Evolutionary conservation across 2,888 invertebrate genomes (phyloP), one percentile per base, ranked within the genome.

Genomic region (Exocentrus adspersus): DNA sequence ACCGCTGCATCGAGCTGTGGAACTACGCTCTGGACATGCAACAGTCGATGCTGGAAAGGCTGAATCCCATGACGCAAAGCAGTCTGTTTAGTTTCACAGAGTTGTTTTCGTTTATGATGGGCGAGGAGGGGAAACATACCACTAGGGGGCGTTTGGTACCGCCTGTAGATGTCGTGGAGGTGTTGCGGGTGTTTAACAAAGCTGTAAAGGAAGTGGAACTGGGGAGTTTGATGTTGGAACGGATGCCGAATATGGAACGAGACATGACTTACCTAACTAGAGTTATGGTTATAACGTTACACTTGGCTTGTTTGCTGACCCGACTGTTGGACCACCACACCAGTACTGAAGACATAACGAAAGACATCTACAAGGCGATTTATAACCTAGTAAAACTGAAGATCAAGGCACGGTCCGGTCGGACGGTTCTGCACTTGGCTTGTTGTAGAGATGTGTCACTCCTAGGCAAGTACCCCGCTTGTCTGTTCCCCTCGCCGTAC

Each of bases 21-120:
- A 94, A 95, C 83, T 97, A 98, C 84, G 97, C 97, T 21, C 86
- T 98, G 32, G 95, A 96, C 80, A 96, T 97, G 94, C 97, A 97
- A 83, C 95, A 96, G 80, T 89, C 90, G 68, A 94, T 95, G 85
- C 86, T 97, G 71, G 95, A 96, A 74, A 94, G 97, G 16, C 87
- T 98, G 53, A 95, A 94, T 80, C 94, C 95, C 20, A 93, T 97
- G 90, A 97, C 97, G 9, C 96, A 97, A 82, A 95, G 95, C 80
- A 94, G 94, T 68, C 87, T 98, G 67, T 90, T 95, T 79, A 95
- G 95, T 74, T 98, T 98, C 83, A 94, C 96, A 1, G 98, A 98
- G 83, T 87, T 98, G 28, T 95, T 95, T 83, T 92, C 92, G 63
- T 97, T 95, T 82, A 96, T 98, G 94, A 89, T 96, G 81, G 92